These are phyloP conservation scores for Leptosomus discolor DNA, from an alignment of 2,113 vertebrate species.

Conservation along the genomic window DNA sequence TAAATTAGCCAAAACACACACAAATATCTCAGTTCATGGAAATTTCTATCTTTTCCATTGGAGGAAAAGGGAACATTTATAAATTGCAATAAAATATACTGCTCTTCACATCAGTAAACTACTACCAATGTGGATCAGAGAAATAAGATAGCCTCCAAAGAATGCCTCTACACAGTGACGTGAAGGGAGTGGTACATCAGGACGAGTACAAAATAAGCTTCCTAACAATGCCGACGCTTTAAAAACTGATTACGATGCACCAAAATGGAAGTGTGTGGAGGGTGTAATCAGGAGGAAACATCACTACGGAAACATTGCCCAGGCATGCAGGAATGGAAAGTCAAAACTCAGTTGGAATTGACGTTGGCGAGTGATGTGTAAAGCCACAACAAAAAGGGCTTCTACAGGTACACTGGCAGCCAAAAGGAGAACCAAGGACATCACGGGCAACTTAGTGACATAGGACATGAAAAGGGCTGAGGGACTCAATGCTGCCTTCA, in stretches of 20 bases:
- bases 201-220: not conserved
- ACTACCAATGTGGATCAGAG: not conserved
- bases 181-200: not conserved
- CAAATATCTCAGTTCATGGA: not conserved
- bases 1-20: not conserved
- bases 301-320: not conserved
- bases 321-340: not conserved
- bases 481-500: not conserved
- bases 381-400: not conserved
- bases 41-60: not conserved
- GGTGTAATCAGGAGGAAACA: slow-evolving; percentile 2
- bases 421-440: not conserved
- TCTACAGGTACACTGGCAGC: not conserved
- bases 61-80: not conserved
- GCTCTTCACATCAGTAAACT: not conserved
- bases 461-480: not conserved
- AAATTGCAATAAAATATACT: not conserved
- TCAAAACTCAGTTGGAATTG: not conserved
- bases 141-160: not conserved
- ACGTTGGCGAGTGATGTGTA: not conserved
- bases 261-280: not conserved
- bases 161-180: not conserved
- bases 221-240: not conserved
- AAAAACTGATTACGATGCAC: not conserved
- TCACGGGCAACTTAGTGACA: not conserved